Conservation (phyloP, 2,113 vertebrate genomes). For the Macaca nemestrina region DNA sequence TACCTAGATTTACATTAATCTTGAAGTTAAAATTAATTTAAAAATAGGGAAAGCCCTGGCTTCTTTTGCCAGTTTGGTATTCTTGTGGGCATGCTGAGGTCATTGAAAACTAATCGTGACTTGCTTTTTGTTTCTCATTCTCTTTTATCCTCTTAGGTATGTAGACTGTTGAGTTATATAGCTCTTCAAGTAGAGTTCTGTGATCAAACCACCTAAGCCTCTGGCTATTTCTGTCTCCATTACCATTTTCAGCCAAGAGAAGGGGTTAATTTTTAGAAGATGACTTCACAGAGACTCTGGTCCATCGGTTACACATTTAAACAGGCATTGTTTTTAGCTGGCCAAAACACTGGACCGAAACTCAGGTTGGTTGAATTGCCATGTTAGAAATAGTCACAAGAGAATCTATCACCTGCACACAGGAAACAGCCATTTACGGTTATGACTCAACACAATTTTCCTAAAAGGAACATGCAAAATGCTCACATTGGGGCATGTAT, state of each 20-base stretch:
- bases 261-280: not conserved
- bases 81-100: not conserved
- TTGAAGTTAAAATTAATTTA: conserved; percentile 8
- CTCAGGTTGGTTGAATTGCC: not conserved
- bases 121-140: not conserved
- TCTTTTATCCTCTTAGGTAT: not conserved
- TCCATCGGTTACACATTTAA: not conserved
- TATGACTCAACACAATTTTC: not conserved
- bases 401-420: not conserved
- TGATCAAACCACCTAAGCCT: not conserved
- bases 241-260: not conserved
- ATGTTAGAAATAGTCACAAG: conserved; percentile 4
- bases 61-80: not conserved
- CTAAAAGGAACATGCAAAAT: not conserved
- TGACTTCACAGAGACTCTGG: not conserved
- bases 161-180: not conserved
- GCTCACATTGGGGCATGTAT: not conserved
- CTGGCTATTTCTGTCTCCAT: not conserved
- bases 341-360: not conserved
- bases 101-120: not conserved
- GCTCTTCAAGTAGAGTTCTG: not conserved
- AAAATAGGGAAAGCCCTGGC: not conserved
- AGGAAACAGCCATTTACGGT: not conserved
- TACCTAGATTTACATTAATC: not conserved
- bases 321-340: not conserved